Conservation (phyloP, 2,797 vertebrate genomes). For the Helicolenus hilgendorfi region DNA sequence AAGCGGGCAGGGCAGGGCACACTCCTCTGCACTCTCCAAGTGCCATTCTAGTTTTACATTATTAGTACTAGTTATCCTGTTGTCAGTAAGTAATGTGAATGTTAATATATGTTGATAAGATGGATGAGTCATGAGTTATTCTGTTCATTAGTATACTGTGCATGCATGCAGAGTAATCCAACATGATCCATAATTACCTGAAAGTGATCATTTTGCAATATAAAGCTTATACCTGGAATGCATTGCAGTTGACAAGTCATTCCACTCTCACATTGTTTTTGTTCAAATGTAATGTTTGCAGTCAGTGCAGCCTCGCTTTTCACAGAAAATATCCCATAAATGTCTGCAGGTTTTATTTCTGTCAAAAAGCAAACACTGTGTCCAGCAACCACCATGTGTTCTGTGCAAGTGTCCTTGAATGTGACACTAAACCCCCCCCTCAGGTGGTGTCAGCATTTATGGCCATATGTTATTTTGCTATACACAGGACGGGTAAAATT, state of each 20-base stretch:
- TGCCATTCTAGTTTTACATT: no score
- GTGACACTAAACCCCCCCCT: background rate
- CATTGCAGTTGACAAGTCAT: background rate
- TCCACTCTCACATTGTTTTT: background rate
- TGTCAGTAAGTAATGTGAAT: no score
- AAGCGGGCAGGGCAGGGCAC: no score
- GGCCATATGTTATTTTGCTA: conserved; percentile 21
- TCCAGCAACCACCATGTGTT: background rate
- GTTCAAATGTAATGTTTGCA: background rate
- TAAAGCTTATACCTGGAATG: background rate
- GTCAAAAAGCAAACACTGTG: background rate
- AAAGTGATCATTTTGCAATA: rapidly evolving
- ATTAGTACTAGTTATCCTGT: no score
- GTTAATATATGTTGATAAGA: no score
- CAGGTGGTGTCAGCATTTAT: conserved; percentile 13
- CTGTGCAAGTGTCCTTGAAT: conserved; percentile 26
- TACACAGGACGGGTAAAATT: background rate
- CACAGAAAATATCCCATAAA: background rate
- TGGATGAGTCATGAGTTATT: background rate
- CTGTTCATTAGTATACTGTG: background rate
- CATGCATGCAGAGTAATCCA: background rate
- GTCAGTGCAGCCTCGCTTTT: background rate
- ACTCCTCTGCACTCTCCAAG: no score
- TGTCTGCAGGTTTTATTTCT: background rate
- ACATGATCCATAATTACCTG: background rate